These are phyloP conservation scores for Pseudobourletiella spinata DNA, from an alignment of 1,140 invertebrate species.

Conservation along the genomic window DNA sequence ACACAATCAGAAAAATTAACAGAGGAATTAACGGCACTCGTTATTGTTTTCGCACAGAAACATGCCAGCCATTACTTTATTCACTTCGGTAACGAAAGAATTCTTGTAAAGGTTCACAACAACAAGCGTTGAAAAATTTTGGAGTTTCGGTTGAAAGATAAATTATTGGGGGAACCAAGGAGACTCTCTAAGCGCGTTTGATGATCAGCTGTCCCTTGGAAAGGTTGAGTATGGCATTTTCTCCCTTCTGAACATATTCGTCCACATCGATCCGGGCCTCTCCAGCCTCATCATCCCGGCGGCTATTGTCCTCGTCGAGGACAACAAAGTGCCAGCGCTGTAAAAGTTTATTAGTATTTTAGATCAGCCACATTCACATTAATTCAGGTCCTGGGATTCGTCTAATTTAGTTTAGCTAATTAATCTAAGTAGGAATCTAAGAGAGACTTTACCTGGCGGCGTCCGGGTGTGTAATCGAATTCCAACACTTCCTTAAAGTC, in stretches of 20 bases:
- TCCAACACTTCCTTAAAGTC: conserved; percentile 22
- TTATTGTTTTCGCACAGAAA: too few relatives aligned
- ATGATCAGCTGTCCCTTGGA: conserved; percentile 2
- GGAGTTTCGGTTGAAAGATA: too few relatives aligned
- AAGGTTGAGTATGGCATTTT: not conserved
- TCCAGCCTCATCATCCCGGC: conserved; percentile 28
- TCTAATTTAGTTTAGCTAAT: too few relatives aligned
- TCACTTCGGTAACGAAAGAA: too few relatives aligned
- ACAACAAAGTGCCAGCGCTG: conserved; percentile 28
- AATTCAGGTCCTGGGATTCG: too few relatives aligned
- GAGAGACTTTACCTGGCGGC: conserved; percentile 30
- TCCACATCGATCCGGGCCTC: not conserved
- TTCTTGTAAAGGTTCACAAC: too few relatives aligned
- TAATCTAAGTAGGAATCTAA: not conserved
- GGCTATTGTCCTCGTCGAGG: conserved; percentile 29
- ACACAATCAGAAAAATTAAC: too few relatives aligned
- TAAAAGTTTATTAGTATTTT: conserved; percentile 1
- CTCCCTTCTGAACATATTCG: conserved; percentile 3
- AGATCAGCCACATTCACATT: too few relatives aligned
- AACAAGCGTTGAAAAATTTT: too few relatives aligned
- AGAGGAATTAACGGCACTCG: too few relatives aligned
- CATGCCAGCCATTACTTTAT: too few relatives aligned
- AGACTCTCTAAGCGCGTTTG: not conserved
- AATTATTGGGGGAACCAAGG: too few relatives aligned
- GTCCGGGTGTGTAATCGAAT: conserved; percentile 18